Evolutionary conservation across 2,888 invertebrate genomes (phyloP).

Genomic region (Flexamia atlantica): DNA sequence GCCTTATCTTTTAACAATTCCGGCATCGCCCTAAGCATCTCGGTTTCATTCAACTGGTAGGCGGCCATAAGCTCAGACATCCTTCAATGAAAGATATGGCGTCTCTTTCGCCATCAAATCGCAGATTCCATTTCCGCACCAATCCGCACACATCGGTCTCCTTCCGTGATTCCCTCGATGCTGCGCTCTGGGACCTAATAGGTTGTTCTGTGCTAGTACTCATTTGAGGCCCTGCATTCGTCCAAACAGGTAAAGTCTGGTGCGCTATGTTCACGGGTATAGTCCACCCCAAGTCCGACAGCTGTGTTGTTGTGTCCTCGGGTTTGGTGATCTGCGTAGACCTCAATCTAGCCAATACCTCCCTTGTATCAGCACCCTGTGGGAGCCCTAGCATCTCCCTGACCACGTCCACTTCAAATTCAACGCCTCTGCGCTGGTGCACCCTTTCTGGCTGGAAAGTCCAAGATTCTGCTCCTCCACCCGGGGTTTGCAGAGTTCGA

Average conservation of each 20-base stretch:
- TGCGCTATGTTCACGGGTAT: neutral
- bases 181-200: neutral
- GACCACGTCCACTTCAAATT: neutral
- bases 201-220: neutral
- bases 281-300: neutral
- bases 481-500: neutral
- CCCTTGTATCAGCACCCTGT: neutral
- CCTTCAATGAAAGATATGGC: slow-evolving; percentile 17
- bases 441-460: neutral
- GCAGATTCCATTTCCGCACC: slow-evolving; percentile 11
- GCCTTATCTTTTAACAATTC: slow-evolving; percentile 12
- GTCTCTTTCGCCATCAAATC: slow-evolving; percentile 18
- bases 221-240: neutral
- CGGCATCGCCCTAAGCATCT: slow-evolving; percentile 3
- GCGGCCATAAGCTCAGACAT: slow-evolving; percentile 4
- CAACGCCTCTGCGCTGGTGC: neutral
- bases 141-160: neutral
- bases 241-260: neutral
- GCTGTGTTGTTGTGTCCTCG: neutral
- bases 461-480: neutral
- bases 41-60: neutral
- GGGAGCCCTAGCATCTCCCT: neutral
- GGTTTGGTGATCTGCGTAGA: neutral
- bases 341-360: neutral
- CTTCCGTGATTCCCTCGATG: neutral